phyloP scores from a whole-genome alignment of 2,113 vertebrate species.

The Strix uralensis region DNA sequence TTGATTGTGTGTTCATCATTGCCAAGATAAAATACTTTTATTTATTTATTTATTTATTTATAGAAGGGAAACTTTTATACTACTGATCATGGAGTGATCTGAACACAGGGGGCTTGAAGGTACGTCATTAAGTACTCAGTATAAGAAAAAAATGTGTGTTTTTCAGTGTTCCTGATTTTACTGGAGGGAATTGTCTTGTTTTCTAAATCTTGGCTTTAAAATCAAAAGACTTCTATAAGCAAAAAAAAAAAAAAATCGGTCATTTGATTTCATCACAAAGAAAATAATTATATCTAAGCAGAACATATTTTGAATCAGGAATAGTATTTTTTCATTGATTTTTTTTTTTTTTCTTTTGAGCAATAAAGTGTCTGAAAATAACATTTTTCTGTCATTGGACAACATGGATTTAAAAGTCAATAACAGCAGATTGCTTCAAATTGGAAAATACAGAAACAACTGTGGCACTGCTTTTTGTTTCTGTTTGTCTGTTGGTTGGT shows the following conservation, averaged over 20 bases:
- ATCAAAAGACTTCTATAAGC: not conserved
- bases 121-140: not conserved
- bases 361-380: slow-evolving; percentile 19
- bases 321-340: slow-evolving; percentile 48
- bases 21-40: not conserved
- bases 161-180: not conserved
- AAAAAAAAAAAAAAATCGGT: not conserved
- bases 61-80: not conserved
- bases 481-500: not conserved
- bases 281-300: slow-evolving; percentile 23
- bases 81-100: not conserved
- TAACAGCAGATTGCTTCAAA: slow-evolving; percentile 56
- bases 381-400: slow-evolving; percentile 29
- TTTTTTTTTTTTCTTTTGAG: not conserved
- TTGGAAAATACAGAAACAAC: slow-evolving; percentile 47
- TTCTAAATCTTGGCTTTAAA: not conserved
- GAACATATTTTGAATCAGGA: slow-evolving; percentile 16
- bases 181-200: not conserved
- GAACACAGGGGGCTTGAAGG: not conserved
- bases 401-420: slow-evolving; percentile 63
- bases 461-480: slow-evolving; percentile 26
- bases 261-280: not conserved
- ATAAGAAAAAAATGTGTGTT: not conserved
- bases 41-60: not conserved
- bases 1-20: not conserved